phyloP scores from a whole-genome alignment of 92 coral and sea anemone genomes.

The Heliopora coerulea region DNA sequence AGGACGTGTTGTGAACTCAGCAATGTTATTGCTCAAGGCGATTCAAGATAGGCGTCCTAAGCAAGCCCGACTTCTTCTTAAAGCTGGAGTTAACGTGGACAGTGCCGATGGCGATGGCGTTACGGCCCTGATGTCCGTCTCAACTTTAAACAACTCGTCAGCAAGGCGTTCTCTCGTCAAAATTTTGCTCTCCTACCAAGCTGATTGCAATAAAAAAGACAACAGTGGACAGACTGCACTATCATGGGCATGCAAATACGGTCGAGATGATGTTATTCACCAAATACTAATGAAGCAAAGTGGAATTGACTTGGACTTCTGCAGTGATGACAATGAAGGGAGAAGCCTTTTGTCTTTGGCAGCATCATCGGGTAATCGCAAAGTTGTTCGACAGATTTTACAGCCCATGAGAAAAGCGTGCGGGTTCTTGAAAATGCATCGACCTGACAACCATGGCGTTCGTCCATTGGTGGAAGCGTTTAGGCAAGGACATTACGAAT shows the following conservation, averaged over 20 bases:
- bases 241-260: background rate
- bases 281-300: background rate
- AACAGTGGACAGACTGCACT: background rate
- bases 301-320: background rate
- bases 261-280: constrained; percentile 3
- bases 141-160: background rate
- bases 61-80: background rate
- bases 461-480: constrained; percentile 3
- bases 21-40: background rate
- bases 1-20: background rate
- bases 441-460: background rate
- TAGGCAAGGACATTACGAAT: background rate
- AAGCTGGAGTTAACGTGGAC: background rate
- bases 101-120: background rate
- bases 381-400: background rate
- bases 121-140: background rate
- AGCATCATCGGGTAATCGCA: background rate
- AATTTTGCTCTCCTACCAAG: background rate
- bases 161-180: background rate
- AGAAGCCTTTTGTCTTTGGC: background rate
- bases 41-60: constrained; percentile 1
- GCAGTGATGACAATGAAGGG: background rate
- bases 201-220: background rate
- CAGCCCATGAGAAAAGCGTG: background rate
- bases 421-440: background rate